A percentile compares a stretch with the other conserved stretches of the same genome.
Evolutionary conservation across 2,888 invertebrate genomes (phyloP).

Genomic region (Ceramica pisi): DNA sequence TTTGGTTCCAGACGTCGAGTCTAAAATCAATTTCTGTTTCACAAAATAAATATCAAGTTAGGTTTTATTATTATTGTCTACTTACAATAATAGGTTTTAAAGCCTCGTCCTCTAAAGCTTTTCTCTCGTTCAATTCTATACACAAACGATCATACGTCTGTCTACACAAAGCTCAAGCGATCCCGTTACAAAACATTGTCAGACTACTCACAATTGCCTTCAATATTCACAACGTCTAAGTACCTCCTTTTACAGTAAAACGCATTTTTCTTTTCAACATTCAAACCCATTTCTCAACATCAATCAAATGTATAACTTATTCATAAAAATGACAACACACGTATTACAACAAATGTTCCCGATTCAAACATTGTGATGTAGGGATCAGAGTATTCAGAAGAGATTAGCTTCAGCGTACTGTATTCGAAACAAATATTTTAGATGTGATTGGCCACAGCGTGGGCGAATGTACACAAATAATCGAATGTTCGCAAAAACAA

Average conservation of each 20-base stretch:
- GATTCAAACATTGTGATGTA: conserved; percentile 49
- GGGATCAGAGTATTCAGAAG: conserved; percentile 50
- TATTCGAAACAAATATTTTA: conserved; percentile 65
- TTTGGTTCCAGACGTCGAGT: not conserved
- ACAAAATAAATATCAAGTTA: conserved; percentile 11
- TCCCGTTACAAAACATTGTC: conserved; percentile 25
- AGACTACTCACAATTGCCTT: conserved; percentile 34
- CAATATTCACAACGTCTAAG: conserved; percentile 48
- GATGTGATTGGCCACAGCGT: conserved; percentile 57
- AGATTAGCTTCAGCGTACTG: conserved; percentile 63
- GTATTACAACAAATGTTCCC: conserved; percentile 20
- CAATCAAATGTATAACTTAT: conserved; percentile 41
- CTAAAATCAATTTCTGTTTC: not conserved
- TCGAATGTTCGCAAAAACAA: conserved; percentile 57
- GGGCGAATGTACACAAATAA: conserved; percentile 56
- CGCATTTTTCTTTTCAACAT: conserved; percentile 31
- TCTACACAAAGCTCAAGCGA: conserved; percentile 22
- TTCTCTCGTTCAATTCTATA: conserved; percentile 9
- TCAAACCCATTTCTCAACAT: conserved; percentile 43
- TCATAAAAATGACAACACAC: conserved; percentile 48
- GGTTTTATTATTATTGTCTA: conserved; percentile 1
- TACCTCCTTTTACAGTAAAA: conserved; percentile 30
- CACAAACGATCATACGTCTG: conserved; percentile 19
- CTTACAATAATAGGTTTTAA: conserved; percentile 5
- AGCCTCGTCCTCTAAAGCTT: conserved; percentile 17